These are phyloP conservation scores for Hyaena hyaena DNA, from an alignment of 2,113 vertebrate species.

Conservation along the genomic window DNA sequence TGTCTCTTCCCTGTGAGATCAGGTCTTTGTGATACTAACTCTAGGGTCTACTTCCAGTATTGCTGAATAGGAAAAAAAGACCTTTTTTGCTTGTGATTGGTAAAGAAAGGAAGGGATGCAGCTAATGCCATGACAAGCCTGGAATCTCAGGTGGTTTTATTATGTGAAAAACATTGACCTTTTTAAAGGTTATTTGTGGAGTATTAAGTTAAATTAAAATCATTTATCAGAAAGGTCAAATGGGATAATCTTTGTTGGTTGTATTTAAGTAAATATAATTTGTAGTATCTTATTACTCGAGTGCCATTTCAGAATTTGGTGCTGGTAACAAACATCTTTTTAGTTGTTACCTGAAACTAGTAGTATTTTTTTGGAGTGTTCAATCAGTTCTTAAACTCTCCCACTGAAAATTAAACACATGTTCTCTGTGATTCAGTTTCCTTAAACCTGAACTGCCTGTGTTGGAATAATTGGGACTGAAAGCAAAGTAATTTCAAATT, in stretches of 20 bases:
- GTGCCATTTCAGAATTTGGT: neutral
- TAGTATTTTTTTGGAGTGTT: conserved; percentile 1
- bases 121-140: neutral
- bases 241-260: neutral
- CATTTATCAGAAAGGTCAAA: neutral
- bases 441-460: neutral
- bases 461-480: neutral
- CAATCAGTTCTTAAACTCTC: neutral
- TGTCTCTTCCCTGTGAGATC: neutral
- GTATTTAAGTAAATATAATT: neutral
- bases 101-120: neutral
- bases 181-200: conserved; percentile 1
- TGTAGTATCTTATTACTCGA: neutral
- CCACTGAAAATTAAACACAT: conserved; percentile 15
- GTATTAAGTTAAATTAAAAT: neutral
- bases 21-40: neutral
- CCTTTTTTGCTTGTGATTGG: neutral
- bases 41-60: neutral
- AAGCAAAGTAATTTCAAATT: neutral
- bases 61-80: neutral
- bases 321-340: neutral
- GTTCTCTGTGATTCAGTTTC: neutral
- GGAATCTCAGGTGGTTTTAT: neutral
- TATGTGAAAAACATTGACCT: neutral
- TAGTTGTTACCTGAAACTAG: neutral